Evolutionary conservation across 2,113 vertebrate genomes (phyloP), one percentile per base, ranked within the genome.

Genomic region (Arenaria interpres): DNA sequence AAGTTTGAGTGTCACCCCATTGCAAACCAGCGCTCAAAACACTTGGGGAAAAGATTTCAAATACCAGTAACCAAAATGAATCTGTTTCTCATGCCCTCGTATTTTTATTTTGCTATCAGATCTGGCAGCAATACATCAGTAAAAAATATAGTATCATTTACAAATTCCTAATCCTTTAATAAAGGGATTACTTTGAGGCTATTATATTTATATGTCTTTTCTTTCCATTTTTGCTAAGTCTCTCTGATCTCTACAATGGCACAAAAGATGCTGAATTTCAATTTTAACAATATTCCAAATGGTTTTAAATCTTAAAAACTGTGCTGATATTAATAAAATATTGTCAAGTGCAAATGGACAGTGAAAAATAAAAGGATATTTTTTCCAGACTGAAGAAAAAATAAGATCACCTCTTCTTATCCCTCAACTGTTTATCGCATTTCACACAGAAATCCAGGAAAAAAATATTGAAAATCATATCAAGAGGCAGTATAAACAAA

Each of bases 91-190:
- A 76, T 21, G 21, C 43, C 48, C 30, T 10, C 9, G 24, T 91
- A 59, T 95, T 92, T 87, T 91, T 74, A 75, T 75, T 94, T 90
- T 90, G 24, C 62, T 64, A 89, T 89, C 86, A 93, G 57, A 92
- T 90, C 45, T 79, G 78, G 75, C 62, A 85, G 80, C 50, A 90
- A 92, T 41, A 53, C 32, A 91, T 75, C 32, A 72, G 66, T 78
- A 87, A 95, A 96, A 94, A 92, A 89, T 73, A 94, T 2, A 83
- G 88, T 83, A 83, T 93, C 66, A 66, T 79, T 97, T 93, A 86
- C 83, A 94, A 90, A 95, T 85, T 93, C 56, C 64, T 96, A 90
- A 95, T 95, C 92, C 80, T 85, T 75, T 96, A 96, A 94, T 93
- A 94, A 97, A 95, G 80, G 83, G 92, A 92, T 89, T 97, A 94